Percentiles rank a stretch among this genome's conserved stretches.
Conservation (phyloP, 2,113 vertebrate genomes). For the Colossoma macropomum region DNA sequence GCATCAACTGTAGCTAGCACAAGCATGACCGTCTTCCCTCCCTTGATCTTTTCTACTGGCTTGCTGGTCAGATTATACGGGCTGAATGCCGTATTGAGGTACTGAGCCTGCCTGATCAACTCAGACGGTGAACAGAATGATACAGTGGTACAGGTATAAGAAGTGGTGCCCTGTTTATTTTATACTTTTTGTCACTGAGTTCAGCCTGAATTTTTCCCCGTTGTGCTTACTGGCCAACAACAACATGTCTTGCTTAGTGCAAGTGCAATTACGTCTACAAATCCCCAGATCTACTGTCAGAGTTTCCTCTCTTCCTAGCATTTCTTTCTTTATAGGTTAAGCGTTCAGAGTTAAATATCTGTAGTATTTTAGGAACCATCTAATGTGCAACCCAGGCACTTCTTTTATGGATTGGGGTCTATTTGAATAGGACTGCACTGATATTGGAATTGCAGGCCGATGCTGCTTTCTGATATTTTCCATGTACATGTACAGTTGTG, state of each 20-base stretch:
- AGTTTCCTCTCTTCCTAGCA: not conserved
- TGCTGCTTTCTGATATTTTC: no score
- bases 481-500: no score
- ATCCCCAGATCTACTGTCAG: not conserved
- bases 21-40: conserved; percentile 6
- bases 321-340: not conserved
- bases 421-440: not conserved
- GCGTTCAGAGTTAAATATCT: not conserved
- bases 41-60: not conserved
- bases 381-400: no score
- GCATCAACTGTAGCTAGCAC: conserved; percentile 19
- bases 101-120: not conserved
- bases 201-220: not conserved
- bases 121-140: not conserved
- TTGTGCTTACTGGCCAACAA: not conserved
- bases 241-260: not conserved
- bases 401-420: not conserved
- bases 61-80: not conserved
- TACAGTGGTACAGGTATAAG: not conserved
- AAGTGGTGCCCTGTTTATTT: not conserved
- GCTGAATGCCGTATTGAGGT: not conserved
- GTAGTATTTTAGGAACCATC: not conserved
- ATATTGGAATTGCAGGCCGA: no score
- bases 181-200: not conserved
- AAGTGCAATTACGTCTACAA: not conserved